These are phyloP conservation scores for Penaeus monodon DNA, from an alignment of 2,888 invertebrate species.

Conservation along the genomic window DNA sequence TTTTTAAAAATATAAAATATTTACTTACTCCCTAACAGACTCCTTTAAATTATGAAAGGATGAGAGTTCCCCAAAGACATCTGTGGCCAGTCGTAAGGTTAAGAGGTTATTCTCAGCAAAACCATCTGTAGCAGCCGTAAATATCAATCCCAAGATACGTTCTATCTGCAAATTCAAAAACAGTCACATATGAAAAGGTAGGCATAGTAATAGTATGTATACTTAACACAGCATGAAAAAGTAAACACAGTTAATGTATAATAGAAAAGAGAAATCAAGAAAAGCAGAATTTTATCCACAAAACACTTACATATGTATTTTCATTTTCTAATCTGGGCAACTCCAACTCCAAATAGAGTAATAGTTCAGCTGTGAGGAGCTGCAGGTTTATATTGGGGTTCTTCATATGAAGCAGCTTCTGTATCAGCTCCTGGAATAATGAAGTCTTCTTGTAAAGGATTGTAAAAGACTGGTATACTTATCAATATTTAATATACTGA, in stretches of 20 bases:
- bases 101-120: constrained; percentile 27
- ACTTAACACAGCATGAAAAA: too few species aligned
- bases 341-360: constrained; percentile 11
- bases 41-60: constrained; percentile 18
- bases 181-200: neutral
- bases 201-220: neutral
- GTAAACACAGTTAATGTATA: too few species aligned
- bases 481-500: too few species aligned
- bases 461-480: neutral
- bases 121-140: constrained; percentile 37
- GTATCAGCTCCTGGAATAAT: constrained; percentile 30
- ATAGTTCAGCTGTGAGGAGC: constrained; percentile 20
- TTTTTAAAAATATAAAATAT: neutral
- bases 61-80: constrained; percentile 46
- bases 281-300: too few species aligned
- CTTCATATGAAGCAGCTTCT: constrained; percentile 31
- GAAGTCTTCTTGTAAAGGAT: neutral
- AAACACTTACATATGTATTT: constrained; percentile 6
- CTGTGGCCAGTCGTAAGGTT: constrained; percentile 32
- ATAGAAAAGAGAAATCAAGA: too few species aligned
- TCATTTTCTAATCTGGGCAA: neutral
- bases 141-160: constrained; percentile 17
- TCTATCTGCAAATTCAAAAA: constrained; percentile 8
- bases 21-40: constrained; percentile 30
- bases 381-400: constrained; percentile 29